Evolutionary conservation across 2,113 vertebrate species (phyloP).

Genomic region (Paedocypris sp.): DNA sequence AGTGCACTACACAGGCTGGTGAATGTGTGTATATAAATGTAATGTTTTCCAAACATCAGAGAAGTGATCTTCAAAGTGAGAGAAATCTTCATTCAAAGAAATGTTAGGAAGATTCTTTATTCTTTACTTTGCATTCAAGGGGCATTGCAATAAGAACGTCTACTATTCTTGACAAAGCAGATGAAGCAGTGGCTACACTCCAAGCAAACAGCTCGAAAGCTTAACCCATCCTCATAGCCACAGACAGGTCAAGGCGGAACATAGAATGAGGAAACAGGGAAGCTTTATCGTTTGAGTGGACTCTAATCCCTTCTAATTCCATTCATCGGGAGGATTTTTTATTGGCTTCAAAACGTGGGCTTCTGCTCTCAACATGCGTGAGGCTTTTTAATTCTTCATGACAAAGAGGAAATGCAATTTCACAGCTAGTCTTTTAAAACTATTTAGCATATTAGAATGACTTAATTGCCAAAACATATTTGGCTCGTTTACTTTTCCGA

Average conservation of each 20-base stretch:
- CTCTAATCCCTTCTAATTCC: conserved; percentile 46
- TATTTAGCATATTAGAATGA: too few species aligned
- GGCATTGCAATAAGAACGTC: conserved; percentile 1
- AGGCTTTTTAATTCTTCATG: too few species aligned
- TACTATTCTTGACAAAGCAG: conserved; percentile 16
- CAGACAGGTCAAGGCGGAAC: not conserved
- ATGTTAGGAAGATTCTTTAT: too few species aligned
- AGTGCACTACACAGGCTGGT: too few species aligned
- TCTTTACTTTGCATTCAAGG: too few species aligned
- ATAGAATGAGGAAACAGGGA: not conserved
- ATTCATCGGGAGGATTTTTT: conserved; percentile 30
- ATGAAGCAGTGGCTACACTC: conserved; percentile 14
- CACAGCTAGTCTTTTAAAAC: too few species aligned
- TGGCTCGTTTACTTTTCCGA: too few species aligned
- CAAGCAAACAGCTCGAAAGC: not conserved
- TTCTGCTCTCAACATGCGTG: conserved; percentile 36
- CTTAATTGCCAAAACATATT: too few species aligned
- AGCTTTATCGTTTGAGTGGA: not conserved
- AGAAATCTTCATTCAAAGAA: too few species aligned
- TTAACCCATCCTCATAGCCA: not conserved
- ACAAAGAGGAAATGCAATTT: not conserved
- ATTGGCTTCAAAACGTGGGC: conserved; percentile 11
- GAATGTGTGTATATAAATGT: too few species aligned
- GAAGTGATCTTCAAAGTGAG: too few species aligned
- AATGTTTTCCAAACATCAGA: too few species aligned